A percentile compares a stretch with the other conserved stretches of the same genome.
These are phyloP conservation scores for Typhlichthys eigenmanni DNA, from an alignment of 2,797 vertebrate genomes.

Conservation along the genomic window DNA sequence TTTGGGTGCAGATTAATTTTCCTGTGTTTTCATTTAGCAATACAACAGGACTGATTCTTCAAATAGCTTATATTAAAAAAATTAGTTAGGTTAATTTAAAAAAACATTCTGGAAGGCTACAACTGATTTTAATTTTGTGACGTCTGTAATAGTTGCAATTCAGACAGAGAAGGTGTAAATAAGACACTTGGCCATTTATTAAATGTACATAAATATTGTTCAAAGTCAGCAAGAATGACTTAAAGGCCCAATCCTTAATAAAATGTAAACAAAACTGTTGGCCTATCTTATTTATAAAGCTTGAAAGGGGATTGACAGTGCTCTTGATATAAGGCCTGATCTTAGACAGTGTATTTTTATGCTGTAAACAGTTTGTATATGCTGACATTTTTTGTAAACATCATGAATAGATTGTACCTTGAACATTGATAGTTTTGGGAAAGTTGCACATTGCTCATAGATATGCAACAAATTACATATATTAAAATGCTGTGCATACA, in stretches of 20 bases:
- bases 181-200: constrained; percentile 77
- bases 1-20: no score
- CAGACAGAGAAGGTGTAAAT: constrained; percentile 56
- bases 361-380: constrained; percentile 56
- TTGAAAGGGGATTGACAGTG: constrained; percentile 40
- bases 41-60: neutral
- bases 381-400: constrained; percentile 63
- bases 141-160: constrained; percentile 35
- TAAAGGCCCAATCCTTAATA: constrained; percentile 56
- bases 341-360: constrained; percentile 34
- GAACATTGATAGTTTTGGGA: constrained; percentile 37
- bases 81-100: neutral
- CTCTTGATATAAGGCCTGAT: constrained; percentile 47
- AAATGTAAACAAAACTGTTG: constrained; percentile 69
- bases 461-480: constrained; percentile 18
- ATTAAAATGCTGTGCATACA: constrained; percentile 40
- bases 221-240: constrained; percentile 66
- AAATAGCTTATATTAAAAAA: neutral
- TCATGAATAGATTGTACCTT: constrained; percentile 40
- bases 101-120: no score
- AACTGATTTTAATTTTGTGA: neutral
- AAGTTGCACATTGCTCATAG: constrained; percentile 44
- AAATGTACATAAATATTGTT: constrained; percentile 79
- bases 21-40: neutral
- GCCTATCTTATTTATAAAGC: constrained; percentile 44